These are phyloP conservation scores for Anguilla obscura DNA, from an alignment of 2,797 vertebrate genomes.

Conservation along the genomic window DNA sequence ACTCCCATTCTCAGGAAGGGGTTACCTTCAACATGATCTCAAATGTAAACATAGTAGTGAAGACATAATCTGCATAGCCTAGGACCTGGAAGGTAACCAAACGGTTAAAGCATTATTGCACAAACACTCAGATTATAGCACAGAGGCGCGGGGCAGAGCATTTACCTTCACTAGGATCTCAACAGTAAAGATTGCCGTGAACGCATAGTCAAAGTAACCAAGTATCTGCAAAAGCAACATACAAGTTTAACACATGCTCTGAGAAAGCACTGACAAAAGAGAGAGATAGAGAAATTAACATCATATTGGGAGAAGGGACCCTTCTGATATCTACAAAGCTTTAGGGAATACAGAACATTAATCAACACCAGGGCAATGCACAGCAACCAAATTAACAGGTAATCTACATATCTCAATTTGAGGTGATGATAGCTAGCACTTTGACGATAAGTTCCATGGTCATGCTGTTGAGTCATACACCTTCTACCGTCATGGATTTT, in stretches of 20 bases:
- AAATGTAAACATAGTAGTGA: slow-evolving; percentile 91
- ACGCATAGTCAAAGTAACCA: slow-evolving; percentile 93
- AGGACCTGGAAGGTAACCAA: slow-evolving; percentile 88
- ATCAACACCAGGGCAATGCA: not conserved
- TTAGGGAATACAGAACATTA: not conserved
- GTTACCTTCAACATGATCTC: slow-evolving; percentile 97
- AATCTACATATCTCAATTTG: not conserved
- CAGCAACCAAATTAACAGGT: not conserved
- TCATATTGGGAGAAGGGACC: slow-evolving; percentile 11
- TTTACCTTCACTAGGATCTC: slow-evolving; percentile 91
- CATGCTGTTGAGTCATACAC: not conserved
- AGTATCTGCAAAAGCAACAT: slow-evolving; percentile 89
- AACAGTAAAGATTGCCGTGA: slow-evolving; percentile 92
- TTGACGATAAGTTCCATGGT: not conserved
- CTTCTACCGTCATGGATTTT: not conserved
- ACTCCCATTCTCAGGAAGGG: slow-evolving; percentile 76
- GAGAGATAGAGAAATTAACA: not conserved
- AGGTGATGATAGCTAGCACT: not conserved
- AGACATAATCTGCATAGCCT: slow-evolving; percentile 91
- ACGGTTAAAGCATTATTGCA: slow-evolving; percentile 86
- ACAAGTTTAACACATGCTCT: slow-evolving; percentile 71
- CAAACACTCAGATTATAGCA: slow-evolving; percentile 70
- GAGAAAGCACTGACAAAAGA: slow-evolving; percentile 50
- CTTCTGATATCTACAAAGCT: not conserved
- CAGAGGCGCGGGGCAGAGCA: slow-evolving; percentile 74